Conservation (phyloP, 1,140 invertebrate genomes). For the Cotesia glomerata region DNA sequence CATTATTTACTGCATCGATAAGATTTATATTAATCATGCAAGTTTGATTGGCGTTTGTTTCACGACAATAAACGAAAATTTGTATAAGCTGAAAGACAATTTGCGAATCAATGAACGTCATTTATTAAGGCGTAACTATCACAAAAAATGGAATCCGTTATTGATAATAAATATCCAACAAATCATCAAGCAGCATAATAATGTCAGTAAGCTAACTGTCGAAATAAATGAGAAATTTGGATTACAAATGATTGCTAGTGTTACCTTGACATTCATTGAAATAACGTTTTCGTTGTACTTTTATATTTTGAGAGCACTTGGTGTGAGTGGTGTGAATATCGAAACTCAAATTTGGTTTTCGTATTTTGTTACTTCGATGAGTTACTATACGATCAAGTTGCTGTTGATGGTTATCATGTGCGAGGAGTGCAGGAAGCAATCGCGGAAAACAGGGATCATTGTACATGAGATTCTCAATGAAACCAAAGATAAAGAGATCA, state of each 20-base stretch:
- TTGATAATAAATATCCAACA: slow-evolving; percentile 47
- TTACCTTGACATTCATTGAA: slow-evolving; percentile 49
- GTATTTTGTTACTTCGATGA: slow-evolving; percentile 36
- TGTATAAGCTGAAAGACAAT: slow-evolving; percentile 36
- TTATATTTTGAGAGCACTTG: slow-evolving; percentile 38
- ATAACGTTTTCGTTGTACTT: slow-evolving; percentile 56
- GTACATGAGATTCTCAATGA: slow-evolving; percentile 47
- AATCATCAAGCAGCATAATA: slow-evolving; percentile 47
- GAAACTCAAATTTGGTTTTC: slow-evolving; percentile 48
- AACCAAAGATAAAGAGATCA: slow-evolving; percentile 44
- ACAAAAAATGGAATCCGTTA: slow-evolving; percentile 44
- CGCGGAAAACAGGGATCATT: slow-evolving; percentile 38
- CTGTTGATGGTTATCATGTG: slow-evolving; percentile 45
- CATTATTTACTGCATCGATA: slow-evolving; percentile 44
- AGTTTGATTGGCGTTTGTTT: slow-evolving; percentile 47
- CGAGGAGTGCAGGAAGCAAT: slow-evolving; percentile 45
- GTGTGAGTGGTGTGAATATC: background rate
- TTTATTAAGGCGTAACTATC: slow-evolving; percentile 41
- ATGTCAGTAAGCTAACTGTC: slow-evolving; percentile 46
- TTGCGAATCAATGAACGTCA: slow-evolving; percentile 39
- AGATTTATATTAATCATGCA: slow-evolving; percentile 49
- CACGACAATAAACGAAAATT: slow-evolving; percentile 40
- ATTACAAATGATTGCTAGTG: slow-evolving; percentile 39
- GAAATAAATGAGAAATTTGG: slow-evolving; percentile 47
- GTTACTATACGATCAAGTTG: slow-evolving; percentile 47